Base-by-base conservation (phyloP, 2,113 vertebrate species). In the Cephalopholis sonnerati region DNA sequence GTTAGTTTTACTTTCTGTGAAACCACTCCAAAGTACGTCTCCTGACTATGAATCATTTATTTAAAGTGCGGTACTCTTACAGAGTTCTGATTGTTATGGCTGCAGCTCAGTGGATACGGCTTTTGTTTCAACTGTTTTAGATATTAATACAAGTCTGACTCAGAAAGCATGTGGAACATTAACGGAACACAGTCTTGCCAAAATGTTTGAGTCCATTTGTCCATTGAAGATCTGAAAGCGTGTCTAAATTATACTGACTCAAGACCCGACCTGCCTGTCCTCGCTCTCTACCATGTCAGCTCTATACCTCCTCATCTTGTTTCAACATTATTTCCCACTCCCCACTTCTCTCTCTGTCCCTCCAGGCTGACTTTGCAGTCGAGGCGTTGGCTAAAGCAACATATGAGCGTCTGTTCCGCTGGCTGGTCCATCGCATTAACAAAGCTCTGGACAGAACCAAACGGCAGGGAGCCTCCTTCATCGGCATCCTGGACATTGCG, bases 391-490 rank as follows among this genome's bases (percentile, higher is more conserved):
- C 96, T 66, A 99, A 99, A 91, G 98, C 98, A 13, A 99, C 97
- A 0, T 99, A 99, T 0, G 98, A 99, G 87, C 97, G 98, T 8
- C 96, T 99, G 24, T 99, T 99, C 89, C 98, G 98, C 87, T 99
- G 98, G 98, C 96, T 99, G 1, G 98, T 99, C 25, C 97, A 98
- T 92, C 98, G 98, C 41, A 99, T 99, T 76, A 99, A 99, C 86
- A 99, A 97, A 93, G 98, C 98, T 62, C 91, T 99, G 89, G 98
- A 99, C 86, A 95, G 98, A 90, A 99, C 98, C 92, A 99, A 99
- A 67, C 95, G 98, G 0, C 98, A 99, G 91, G 98, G 98, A 10
- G 98, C 98, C 0, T 99, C 98, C 46, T 99, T 99, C 82, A 99
- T 99, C 44, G 98, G 98, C 1, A 99, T 99, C 91, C 94, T 99